These are phyloP conservation scores for Geotrupes spiniger DNA, from an alignment of 2,888 invertebrate genomes.

Conservation along the genomic window DNA sequence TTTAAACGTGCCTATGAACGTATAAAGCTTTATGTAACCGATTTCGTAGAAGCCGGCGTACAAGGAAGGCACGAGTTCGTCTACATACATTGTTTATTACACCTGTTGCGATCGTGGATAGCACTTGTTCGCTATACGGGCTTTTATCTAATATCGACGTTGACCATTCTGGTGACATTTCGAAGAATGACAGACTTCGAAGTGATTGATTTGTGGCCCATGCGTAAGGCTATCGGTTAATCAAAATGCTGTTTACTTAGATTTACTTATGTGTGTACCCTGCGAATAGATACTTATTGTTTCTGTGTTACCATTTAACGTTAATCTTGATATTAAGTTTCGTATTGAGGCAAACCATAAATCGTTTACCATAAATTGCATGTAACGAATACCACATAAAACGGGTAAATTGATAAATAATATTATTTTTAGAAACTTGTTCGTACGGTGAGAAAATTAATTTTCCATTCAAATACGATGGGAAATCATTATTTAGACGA, in stretches of 20 bases:
- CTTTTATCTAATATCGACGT: conserved; percentile 18
- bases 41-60: conserved; percentile 1
- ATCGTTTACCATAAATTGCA: too few species aligned
- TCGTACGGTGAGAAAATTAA: too few species aligned
- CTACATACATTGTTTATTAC: conserved; percentile 17
- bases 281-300: conserved; percentile 22
- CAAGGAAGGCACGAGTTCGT: conserved; percentile 15
- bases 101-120: conserved; percentile 18
- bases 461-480: too few species aligned
- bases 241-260: conserved; percentile 17
- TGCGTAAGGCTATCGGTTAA: conserved; percentile 24
- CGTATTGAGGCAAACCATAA: too few species aligned
- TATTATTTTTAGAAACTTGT: too few species aligned
- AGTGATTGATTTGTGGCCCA: conserved; percentile 22
- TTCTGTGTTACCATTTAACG: conserved; percentile 17
- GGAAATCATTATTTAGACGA: too few species aligned
- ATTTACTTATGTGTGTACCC: conserved; percentile 20
- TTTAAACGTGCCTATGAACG: neutral
- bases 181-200: conserved; percentile 18
- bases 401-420: too few species aligned
- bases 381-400: too few species aligned
- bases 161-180: conserved; percentile 19
- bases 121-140: conserved; percentile 20
- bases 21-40: conserved; percentile 1
- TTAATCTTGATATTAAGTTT: conserved; percentile 15